These are phyloP conservation scores for Ptychoptera albimana DNA, from an alignment of 2,888 invertebrate genomes.

Conservation along the genomic window DNA sequence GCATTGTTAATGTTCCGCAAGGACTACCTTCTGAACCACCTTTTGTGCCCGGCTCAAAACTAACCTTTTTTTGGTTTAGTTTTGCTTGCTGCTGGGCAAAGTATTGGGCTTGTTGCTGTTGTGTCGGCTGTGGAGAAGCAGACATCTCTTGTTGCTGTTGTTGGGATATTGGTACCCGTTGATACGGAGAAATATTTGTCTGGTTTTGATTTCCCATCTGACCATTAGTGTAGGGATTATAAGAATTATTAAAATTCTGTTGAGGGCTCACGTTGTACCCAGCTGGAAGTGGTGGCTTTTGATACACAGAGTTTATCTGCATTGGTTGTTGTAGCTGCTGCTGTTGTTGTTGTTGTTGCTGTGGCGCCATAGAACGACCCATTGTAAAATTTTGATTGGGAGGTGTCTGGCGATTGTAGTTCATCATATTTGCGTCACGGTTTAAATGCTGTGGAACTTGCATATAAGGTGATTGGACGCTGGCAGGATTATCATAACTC, in stretches of 20 bases:
- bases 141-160: not conserved
- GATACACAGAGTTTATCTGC: conserved; percentile 10
- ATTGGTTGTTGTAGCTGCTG: conserved; percentile 5
- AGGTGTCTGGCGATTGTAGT: conserved; percentile 10
- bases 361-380: not conserved
- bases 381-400: conserved; percentile 1
- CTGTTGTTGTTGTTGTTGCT: conserved; percentile 15
- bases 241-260: conserved; percentile 11
- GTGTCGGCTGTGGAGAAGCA: conserved; percentile 14
- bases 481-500: too few species aligned
- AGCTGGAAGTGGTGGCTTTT: conserved; percentile 7
- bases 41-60: conserved; percentile 58
- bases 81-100: conserved; percentile 38
- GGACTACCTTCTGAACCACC: conserved; percentile 37
- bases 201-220: not conserved
- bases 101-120: conserved; percentile 20
- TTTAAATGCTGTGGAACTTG: conserved; percentile 4
- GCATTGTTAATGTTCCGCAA: conserved; percentile 12
- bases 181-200: conserved; percentile 34
- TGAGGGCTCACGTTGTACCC: conserved; percentile 9
- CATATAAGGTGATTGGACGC: conserved; percentile 5
- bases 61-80: conserved; percentile 47
- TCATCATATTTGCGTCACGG: not conserved
- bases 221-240: too few species aligned
- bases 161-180: conserved; percentile 44